Conservation (phyloP, 1,140 invertebrate species). For the Drosophila gunungcola region DNA sequence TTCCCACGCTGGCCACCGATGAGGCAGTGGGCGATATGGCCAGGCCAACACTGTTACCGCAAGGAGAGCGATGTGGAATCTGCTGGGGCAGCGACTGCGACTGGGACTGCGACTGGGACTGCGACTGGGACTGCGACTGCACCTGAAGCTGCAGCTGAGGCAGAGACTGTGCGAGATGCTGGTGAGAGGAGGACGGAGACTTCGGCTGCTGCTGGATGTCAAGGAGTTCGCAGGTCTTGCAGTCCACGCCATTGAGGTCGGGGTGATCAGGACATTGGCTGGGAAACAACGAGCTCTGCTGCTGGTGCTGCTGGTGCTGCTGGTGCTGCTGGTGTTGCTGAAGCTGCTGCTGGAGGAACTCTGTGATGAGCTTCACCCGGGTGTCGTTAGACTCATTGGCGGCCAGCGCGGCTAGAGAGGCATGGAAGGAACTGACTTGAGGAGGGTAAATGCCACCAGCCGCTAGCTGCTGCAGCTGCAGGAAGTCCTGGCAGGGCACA, state of each 20-base stretch:
- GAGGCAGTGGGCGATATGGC: conserved; percentile 87
- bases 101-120: conserved; percentile 69
- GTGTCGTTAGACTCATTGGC: conserved; percentile 67
- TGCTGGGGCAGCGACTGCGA: conserved; percentile 56
- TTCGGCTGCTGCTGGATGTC: conserved; percentile 63
- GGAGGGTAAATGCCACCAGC: conserved; percentile 38
- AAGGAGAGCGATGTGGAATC: conserved; percentile 64
- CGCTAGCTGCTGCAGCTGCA: conserved; percentile 47
- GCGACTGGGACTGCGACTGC: conserved; percentile 29
- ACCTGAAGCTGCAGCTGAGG: conserved; percentile 68
- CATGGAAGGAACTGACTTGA: conserved; percentile 73
- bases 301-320: conserved; percentile 68
- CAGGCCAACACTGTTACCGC: conserved; percentile 54
- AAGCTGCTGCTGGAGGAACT: conserved; percentile 79
- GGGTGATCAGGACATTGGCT: conserved; percentile 80
- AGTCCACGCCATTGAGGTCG: conserved; percentile 74
- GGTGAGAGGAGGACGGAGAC: conserved; percentile 54
- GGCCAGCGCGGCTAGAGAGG: conserved; percentile 68
- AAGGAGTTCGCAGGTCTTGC: conserved; percentile 78
- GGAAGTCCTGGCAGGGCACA: conserved; percentile 52
- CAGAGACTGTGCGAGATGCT: conserved; percentile 47
- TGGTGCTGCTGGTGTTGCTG: conserved; percentile 69
- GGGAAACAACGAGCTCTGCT: conserved; percentile 62
- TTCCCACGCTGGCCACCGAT: conserved; percentile 78
- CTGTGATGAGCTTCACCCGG: conserved; percentile 74